Evolutionary conservation across 2,888 invertebrate genomes (phyloP).

Genomic region (Kuschelorhynchus macadamiae): DNA sequence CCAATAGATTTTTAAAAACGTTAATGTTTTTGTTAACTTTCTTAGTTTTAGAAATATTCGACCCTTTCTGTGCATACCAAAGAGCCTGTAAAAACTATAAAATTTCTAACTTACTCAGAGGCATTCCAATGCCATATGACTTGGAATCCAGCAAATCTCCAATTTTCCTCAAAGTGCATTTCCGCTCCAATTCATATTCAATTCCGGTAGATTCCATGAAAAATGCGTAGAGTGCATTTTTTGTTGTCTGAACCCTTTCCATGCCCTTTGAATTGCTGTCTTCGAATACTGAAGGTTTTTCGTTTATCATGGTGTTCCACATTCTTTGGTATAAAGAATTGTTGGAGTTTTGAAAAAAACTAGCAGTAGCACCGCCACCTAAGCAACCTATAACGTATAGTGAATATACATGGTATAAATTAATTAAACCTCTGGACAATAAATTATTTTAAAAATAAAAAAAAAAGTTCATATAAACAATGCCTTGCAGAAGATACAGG

Average conservation of each 20-base stretch:
- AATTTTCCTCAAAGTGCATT: constrained; percentile 87
- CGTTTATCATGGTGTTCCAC: constrained; percentile 79
- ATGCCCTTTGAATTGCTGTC: constrained; percentile 76
- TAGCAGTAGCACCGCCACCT: constrained; percentile 87
- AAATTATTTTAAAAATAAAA: no score
- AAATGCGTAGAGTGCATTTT: constrained; percentile 88
- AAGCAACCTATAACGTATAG: constrained; percentile 68
- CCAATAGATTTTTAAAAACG: no score
- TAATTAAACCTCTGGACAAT: no score
- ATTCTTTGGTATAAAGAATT: constrained; percentile 58
- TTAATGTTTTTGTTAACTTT: no score
- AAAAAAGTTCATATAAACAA: no score
- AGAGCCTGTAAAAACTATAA: no score
- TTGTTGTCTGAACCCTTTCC: constrained; percentile 83
- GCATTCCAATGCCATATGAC: constrained; percentile 94
- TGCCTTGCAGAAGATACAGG: no score
- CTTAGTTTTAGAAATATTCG: no score
- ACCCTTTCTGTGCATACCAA: no score
- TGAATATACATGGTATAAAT: background rate
- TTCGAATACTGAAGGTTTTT: constrained; percentile 85
- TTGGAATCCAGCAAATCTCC: constrained; percentile 89
- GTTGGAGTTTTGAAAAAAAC: constrained; percentile 84
- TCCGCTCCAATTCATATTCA: constrained; percentile 89
- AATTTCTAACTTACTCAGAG: constrained; percentile 77
- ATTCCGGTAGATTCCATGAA: constrained; percentile 97